A percentile compares a stretch with the other conserved stretches of the same genome.
phyloP scores from a whole-genome alignment of 1,140 invertebrate species.

The Lepidostoma basale region DNA sequence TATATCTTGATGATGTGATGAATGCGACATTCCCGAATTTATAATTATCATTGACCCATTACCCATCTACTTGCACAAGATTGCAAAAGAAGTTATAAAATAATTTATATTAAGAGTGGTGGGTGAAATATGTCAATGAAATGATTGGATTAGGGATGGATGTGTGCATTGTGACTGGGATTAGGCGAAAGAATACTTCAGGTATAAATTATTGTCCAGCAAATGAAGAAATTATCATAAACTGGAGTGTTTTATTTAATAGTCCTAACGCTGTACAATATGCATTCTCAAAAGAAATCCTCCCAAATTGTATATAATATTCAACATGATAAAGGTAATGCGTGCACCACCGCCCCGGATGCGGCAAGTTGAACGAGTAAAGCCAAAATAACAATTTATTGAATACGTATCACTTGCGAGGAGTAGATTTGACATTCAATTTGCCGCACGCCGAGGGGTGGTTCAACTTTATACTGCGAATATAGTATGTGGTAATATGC shows the following conservation, averaged over 20 bases:
- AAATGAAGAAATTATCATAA: slow-evolving; percentile 48
- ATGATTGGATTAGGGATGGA: too few relatives aligned
- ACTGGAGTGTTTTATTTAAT: slow-evolving; percentile 52
- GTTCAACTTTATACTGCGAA: slow-evolving; percentile 9
- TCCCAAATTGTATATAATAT: slow-evolving; percentile 42
- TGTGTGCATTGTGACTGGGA: not conserved
- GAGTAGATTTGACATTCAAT: slow-evolving; percentile 1
- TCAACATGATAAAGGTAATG: slow-evolving; percentile 41
- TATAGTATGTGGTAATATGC: slow-evolving; percentile 8
- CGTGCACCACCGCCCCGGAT: slow-evolving; percentile 5
- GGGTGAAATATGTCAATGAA: too few relatives aligned
- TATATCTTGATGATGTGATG: too few relatives aligned
- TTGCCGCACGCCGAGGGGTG: slow-evolving; percentile 27
- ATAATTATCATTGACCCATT: too few relatives aligned
- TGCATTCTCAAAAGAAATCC: slow-evolving; percentile 47
- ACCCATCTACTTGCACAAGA: too few relatives aligned
- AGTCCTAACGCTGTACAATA: slow-evolving; percentile 56
- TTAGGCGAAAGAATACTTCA: not conserved
- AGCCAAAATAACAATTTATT: slow-evolving; percentile 8
- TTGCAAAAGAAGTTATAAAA: too few relatives aligned
- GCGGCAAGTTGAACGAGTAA: slow-evolving; percentile 1
- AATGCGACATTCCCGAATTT: too few relatives aligned
- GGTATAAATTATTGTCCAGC: slow-evolving; percentile 21
- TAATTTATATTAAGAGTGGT: too few relatives aligned
- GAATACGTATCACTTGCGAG: slow-evolving; percentile 15